Evolutionary conservation across 2,797 vertebrate genomes (phyloP).

Genomic region (Spizella passerina): DNA sequence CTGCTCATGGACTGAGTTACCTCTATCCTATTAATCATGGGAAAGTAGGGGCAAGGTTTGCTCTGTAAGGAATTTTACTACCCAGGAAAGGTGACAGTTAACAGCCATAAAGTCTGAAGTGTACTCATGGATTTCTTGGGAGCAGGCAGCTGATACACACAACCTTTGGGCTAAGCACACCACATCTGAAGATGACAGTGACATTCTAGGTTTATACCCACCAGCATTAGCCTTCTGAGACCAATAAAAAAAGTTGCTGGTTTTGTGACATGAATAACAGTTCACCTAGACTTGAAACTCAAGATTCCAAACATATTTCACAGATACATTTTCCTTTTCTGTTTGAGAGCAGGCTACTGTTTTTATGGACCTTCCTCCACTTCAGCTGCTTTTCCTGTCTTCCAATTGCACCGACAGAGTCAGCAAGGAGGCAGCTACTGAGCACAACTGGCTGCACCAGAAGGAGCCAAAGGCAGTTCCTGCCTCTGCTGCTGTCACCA

Average conservation of each 20-base stretch:
- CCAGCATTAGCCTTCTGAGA: not conserved
- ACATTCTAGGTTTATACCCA: not conserved
- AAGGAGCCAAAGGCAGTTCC: not conserved
- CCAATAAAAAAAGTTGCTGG: not conserved
- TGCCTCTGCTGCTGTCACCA: not conserved
- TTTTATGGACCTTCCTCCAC: not conserved
- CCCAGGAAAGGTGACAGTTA: not conserved
- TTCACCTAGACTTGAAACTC: not conserved
- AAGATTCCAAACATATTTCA: not conserved
- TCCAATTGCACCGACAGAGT: rapidly evolving
- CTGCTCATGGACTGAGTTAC: not conserved
- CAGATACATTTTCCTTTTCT: not conserved
- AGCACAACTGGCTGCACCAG: not conserved
- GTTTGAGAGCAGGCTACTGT: not conserved
- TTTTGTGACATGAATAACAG: not conserved
- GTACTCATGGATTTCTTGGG: not conserved
- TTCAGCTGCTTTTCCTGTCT: not conserved
- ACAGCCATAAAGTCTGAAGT: not conserved
- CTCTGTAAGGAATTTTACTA: not conserved
- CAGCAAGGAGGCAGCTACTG: not conserved
- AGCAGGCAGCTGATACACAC: not conserved
- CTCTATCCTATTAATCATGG: not conserved
- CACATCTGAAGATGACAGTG: not conserved
- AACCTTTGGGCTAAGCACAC: not conserved
- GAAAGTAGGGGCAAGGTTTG: not conserved